Conservation (phyloP, 1,140 invertebrate genomes). For the Stegodyphus dumicola region DNA sequence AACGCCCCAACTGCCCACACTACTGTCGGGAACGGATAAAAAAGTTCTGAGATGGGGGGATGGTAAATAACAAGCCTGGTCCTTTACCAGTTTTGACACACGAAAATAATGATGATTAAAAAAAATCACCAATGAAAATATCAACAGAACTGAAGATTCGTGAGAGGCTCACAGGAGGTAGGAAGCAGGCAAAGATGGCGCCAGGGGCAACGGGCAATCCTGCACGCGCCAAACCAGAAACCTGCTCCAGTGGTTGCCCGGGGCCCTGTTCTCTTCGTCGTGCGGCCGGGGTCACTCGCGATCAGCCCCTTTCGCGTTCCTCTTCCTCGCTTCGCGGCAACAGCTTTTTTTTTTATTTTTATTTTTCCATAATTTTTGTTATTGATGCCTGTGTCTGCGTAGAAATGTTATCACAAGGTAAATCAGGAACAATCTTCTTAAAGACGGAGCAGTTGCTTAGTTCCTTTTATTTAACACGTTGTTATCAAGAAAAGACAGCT, state of each 20-base stretch:
- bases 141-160: neutral
- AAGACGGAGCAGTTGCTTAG: too few species aligned
- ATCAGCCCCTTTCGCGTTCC: constrained; percentile 45
- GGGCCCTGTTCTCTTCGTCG: constrained; percentile 24
- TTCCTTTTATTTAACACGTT: too few species aligned
- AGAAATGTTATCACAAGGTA: constrained; percentile 23
- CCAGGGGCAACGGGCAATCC: constrained; percentile 12
- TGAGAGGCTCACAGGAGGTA: constrained; percentile 10
- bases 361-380: constrained; percentile 8
- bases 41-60: too few species aligned
- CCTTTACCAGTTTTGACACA: constrained; percentile 8
- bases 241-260: constrained; percentile 27
- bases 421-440: constrained; percentile 30
- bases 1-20: too few species aligned
- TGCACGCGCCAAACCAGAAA: constrained; percentile 45
- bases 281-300: constrained; percentile 42
- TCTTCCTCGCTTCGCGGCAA: constrained; percentile 10
- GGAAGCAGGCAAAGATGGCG: constrained; percentile 19
- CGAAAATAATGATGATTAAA: constrained; percentile 7
- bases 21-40: too few species aligned
- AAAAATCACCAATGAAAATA: neutral
- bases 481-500: too few species aligned
- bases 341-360: neutral
- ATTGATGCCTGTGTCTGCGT: constrained; percentile 16
- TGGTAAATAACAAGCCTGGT: neutral